phyloP scores from a whole-genome alignment of 1,140 invertebrate species.

The Temnothorax longispinosus region DNA sequence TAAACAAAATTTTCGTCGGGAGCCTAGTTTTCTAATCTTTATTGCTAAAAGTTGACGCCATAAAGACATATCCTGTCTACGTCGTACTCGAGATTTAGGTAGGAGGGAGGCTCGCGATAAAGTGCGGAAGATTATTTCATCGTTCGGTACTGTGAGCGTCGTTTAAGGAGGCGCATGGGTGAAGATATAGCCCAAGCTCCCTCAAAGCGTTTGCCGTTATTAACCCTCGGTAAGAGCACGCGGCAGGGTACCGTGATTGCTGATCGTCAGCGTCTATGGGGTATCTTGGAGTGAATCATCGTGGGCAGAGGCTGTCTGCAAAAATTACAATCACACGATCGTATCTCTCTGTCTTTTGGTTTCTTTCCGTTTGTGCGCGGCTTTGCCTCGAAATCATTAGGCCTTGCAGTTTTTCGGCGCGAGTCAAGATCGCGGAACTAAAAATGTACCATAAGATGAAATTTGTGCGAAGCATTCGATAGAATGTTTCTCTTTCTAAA shows the following conservation, averaged over 20 bases:
- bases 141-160: constrained; percentile 60
- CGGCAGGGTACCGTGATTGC: constrained; percentile 73
- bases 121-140: constrained; percentile 66
- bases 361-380: constrained; percentile 29
- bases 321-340: constrained; percentile 74
- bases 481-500: background rate
- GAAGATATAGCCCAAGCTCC: constrained; percentile 76
- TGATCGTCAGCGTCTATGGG: constrained; percentile 70
- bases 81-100: background rate
- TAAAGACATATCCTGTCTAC: background rate
- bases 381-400: background rate
- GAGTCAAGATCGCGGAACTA: background rate
- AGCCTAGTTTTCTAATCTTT: background rate
- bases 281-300: constrained; percentile 71
- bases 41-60: background rate
- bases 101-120: constrained; percentile 46
- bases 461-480: no score
- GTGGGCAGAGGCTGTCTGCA: constrained; percentile 64
- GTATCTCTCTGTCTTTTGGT: constrained; percentile 47
- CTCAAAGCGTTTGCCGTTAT: constrained; percentile 75
- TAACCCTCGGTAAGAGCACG: constrained; percentile 71
- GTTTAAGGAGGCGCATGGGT: constrained; percentile 66
- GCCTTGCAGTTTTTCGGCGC: background rate
- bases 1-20: background rate
- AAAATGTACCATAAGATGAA: background rate